These are phyloP conservation scores for Augochlorella aurata DNA, from an alignment of 2,888 invertebrate genomes.

Conservation along the genomic window DNA sequence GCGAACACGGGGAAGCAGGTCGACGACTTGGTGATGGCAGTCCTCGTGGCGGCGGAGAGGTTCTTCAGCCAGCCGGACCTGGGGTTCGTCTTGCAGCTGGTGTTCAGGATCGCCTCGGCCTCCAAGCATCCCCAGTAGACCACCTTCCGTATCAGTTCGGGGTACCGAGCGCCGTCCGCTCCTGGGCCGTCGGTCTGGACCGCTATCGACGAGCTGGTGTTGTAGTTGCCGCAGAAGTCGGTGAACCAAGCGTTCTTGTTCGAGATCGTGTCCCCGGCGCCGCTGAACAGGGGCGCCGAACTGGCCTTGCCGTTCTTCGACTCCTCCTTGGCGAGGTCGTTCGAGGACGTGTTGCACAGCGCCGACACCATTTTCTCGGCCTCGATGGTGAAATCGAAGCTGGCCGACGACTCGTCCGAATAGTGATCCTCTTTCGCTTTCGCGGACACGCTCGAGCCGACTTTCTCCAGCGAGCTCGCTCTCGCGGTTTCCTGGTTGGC, in stretches of 20 bases:
- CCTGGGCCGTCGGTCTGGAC: slow-evolving; percentile 68
- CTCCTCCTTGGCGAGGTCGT: slow-evolving; percentile 69
- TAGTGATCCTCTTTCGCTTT: slow-evolving; percentile 71
- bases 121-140: slow-evolving; percentile 76
- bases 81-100: slow-evolving; percentile 43
- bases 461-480: slow-evolving; percentile 37
- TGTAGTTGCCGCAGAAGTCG: slow-evolving; percentile 65
- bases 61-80: slow-evolving; percentile 70
- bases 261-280: slow-evolving; percentile 70
- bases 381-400: slow-evolving; percentile 85
- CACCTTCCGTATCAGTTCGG: slow-evolving; percentile 73
- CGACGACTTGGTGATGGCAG: slow-evolving; percentile 75
- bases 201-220: slow-evolving; percentile 57
- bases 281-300: slow-evolving; percentile 61
- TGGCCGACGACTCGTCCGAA: slow-evolving; percentile 83
- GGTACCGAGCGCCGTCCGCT: slow-evolving; percentile 60
- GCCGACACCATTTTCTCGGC: slow-evolving; percentile 86
- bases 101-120: slow-evolving; percentile 72
- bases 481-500: slow-evolving; percentile 3
- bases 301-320: slow-evolving; percentile 41
- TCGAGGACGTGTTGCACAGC: slow-evolving; percentile 83
- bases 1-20: slow-evolving; percentile 76
- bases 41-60: slow-evolving; percentile 74
- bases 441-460: slow-evolving; percentile 8
- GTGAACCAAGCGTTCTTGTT: slow-evolving; percentile 71